Conservation (phyloP, 2,797 vertebrate genomes). For the Poeciliopsis infans region DNA sequence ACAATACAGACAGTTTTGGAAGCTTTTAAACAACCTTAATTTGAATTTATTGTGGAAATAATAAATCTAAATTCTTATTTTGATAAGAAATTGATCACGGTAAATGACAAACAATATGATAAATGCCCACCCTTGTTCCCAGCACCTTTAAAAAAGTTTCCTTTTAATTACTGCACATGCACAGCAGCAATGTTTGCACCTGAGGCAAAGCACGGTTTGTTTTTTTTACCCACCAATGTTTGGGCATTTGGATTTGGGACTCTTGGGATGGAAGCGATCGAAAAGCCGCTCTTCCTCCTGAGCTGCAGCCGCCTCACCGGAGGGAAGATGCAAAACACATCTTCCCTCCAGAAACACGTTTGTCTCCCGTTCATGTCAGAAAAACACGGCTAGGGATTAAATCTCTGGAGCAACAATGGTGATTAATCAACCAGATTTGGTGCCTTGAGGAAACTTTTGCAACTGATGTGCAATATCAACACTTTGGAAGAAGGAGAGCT, state of each 20-base stretch:
- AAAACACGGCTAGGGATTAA: conserved; percentile 60
- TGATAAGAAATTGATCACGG: too few species aligned
- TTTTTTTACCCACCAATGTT: background rate
- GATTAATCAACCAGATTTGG: conserved; percentile 53
- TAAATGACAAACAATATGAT: too few species aligned
- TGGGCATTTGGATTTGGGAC: background rate
- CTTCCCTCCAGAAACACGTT: conserved; percentile 57
- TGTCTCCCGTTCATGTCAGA: conserved; percentile 56
- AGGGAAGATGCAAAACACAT: conserved; percentile 22
- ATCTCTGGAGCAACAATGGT: conserved; percentile 50
- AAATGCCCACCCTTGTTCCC: too few species aligned
- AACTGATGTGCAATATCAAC: conserved; percentile 15
- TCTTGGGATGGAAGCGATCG: background rate
- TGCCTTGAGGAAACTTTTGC: conserved; percentile 47
- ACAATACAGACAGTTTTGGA: too few species aligned
- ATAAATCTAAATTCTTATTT: too few species aligned
- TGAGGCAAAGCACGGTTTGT: background rate
- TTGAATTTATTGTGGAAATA: too few species aligned
- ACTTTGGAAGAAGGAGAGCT: conserved; percentile 7
- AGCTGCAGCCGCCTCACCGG: conserved; percentile 3
- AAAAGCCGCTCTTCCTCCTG: conserved; percentile 7
- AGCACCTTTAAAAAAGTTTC: background rate
- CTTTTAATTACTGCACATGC: background rate
- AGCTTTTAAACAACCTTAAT: too few species aligned
- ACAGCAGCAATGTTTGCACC: background rate